Evolutionary conservation across 2,113 vertebrate species (phyloP).

Genomic region (Cygnus buccinator): DNA sequence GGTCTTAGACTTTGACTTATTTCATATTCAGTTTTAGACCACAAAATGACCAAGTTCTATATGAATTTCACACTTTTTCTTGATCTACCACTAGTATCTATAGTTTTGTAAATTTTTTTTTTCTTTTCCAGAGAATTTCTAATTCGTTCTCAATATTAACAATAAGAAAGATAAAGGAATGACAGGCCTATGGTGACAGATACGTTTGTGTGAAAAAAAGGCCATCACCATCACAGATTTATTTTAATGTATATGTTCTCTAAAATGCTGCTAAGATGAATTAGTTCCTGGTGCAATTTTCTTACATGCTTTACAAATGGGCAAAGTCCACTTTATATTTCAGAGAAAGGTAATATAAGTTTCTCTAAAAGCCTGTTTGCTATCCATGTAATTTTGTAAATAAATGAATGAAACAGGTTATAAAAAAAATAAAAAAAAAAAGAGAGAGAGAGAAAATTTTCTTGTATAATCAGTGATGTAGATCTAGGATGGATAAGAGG

Average conservation of each 20-base stretch:
- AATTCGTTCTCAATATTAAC: neutral
- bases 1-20: neutral
- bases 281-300: neutral
- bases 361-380: neutral
- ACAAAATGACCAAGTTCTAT: neutral
- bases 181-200: neutral
- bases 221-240: neutral
- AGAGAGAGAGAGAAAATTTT: neutral
- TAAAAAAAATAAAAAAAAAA: neutral
- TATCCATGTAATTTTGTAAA: neutral
- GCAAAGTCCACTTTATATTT: neutral
- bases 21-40: neutral
- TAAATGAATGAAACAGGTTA: neutral
- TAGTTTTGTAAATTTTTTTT: neutral
- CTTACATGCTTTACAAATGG: neutral
- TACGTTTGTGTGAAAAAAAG: neutral
- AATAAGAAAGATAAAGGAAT: neutral
- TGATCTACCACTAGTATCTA: neutral
- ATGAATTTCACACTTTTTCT: neutral
- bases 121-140: neutral
- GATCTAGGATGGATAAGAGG: neutral
- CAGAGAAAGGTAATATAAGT: neutral
- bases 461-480: neutral
- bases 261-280: neutral
- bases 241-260: neutral